Evolutionary conservation across 1,140 invertebrate genomes (phyloP), one percentile per base, ranked within the genome.

Genomic region (Ptiloglossa arizonensis): DNA sequence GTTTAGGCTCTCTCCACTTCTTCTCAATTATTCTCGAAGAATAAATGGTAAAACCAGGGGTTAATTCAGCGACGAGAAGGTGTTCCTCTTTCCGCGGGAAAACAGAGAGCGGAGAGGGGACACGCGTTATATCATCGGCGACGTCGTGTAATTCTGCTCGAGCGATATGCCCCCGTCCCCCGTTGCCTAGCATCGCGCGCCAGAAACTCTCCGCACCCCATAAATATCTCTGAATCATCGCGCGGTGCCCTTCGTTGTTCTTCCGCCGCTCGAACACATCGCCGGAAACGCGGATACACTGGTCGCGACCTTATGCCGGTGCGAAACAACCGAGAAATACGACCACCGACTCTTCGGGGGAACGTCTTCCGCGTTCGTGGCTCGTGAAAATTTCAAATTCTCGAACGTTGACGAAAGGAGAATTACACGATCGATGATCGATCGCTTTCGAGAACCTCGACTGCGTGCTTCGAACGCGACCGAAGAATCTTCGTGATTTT

Each of bases 151-250:
- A 90, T 89, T 90, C 89, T 87, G 86, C 86, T 83, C 85, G 81
- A 85, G 70, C 64, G 79, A 81, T 86, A 59, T 48, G 71, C 73
- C 69, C 75, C 72, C 71, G 66, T 72, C 59, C 71, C 77, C 78
- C 54, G 60, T 63, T 59, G 44, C 41, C 79, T 73, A 82, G 76
- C 72, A 35, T 82, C 72, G 86, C 56, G 32, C 32, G 57, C 35
- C 35, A n/a, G 19, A n/a, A 78, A 84, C 85, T 78, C 87, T 86
- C 86, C 64, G 78, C 87, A 87, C 87, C 83, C 87, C 86, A 89
- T 89, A 90, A 90, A 90, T 90, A 89, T 89, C 87, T 87, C 87
- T 89, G 89, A 90, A 90, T 89, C 88, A 89, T 90, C 88, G 88
- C 85, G 41, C 83, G 80, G 38, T 74, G 67, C 70, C 71, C 62